Base-by-base conservation (phyloP, 1,140 invertebrate species). In the Patella vulgata region DNA sequence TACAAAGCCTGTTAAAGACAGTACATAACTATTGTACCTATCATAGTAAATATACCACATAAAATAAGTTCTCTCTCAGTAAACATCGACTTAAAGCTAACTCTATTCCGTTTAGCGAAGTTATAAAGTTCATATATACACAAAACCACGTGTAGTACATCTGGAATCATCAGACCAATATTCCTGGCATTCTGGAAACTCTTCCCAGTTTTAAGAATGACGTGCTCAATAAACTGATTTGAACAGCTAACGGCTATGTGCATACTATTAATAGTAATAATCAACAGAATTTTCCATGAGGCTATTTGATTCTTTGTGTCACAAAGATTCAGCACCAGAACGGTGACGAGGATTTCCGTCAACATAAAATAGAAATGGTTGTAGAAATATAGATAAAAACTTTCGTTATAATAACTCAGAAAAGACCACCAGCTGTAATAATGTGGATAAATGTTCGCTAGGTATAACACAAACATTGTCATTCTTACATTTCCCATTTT, bases 321-420 rank as follows among this genome's bases (percentile, higher is more conserved):
- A 33, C 78, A 65, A 21, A 84, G 70, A 36, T 78, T 77, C 6
- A 86, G 30, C n/a, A 85, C 83, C 21, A 90, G 70, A 43, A 86
- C 76, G 0, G 91, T 90, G 5, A 91, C 91, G 65, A 90, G 75
- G 1, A 92, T 65, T 82, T 93, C 92, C 0, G 91, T 91, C 4
- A 82, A 40, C 8, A 90, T 78, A 40, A 90, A 70, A 76, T 91
- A 91, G 59, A 92, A 77, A 72, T 93, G 91, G 86, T 88, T 84
- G 50, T 78, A 75, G 78, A 81, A 86, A 42, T 83, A 82, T 0
- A 53, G 43, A 78, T 91, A 92, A 73, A 90, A 92, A 53, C 91
- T 90, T 66, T 93, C 92, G 72, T 93, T 93, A 86, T 90, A 91
- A 72, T 93, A 93, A 81, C 92, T 93, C 55, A 92, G 89, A 0